Base-by-base conservation (phyloP, 2,113 vertebrate species). In the Mohoua ochrocephala region DNA sequence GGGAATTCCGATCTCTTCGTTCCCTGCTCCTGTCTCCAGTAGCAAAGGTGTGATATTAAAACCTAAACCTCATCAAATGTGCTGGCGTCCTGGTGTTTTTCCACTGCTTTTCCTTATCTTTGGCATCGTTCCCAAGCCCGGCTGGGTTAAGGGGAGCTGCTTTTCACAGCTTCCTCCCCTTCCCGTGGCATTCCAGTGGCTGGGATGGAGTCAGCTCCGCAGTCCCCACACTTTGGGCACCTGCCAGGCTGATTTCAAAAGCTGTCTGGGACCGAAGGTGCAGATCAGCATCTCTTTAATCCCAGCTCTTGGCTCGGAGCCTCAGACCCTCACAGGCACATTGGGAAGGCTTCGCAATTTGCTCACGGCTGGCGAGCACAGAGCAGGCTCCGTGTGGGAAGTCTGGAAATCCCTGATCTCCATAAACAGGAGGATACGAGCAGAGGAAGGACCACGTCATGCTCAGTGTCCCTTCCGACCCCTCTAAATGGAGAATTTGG, bases 41-140 rank as follows among this genome's bases (percentile, higher is more conserved):
- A 79, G 61, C 80, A 79, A 92, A 93, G 28, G 21, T 41, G 70
- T 87, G 75, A 77, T 65, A 94, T 95, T 96, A 97, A 97, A 97
- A 65, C 42, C 26, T 84, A 74, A 85, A 85, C 35, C 71, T 93
- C 63, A 80, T 26, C 77, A 87, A 93, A 61, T 0, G 0, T 41
- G 20, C 54, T 65, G 57, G 41, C 61, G 64, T 96, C 82, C 47
- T 94, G 4, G 42, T 59, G 54, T 93, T 85, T 70, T 90, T 91
- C 75, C 75, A 65, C 28, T 9, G 1, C 15, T 70, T 35, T 44
- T 63, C 26, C 28, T 59, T 10, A 7, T 49, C 56, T 39, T 31
- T 60, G 57, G 30, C 59, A 31, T 31, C n/a, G 2, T 14, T 42
- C 33, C 86, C 54, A 9, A 22, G 52, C 15, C 16, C 7, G 47